Percentiles rank a stretch among this genome's conserved stretches.
Conservation (phyloP, 2,888 invertebrate species). For the Brachyptera putata region DNA sequence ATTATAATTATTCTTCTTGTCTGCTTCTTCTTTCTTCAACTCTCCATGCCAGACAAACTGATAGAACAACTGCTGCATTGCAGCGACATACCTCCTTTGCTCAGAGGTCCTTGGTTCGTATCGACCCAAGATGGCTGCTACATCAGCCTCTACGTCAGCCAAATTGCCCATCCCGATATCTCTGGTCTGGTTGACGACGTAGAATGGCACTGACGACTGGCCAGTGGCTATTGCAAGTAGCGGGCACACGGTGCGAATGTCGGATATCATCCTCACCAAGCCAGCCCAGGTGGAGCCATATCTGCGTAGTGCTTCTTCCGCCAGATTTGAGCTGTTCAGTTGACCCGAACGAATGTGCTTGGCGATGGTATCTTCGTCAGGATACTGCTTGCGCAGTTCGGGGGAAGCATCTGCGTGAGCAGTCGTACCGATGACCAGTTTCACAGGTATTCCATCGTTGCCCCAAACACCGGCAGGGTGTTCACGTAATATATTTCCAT, state of each 20-base stretch:
- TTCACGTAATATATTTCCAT: slow-evolving; percentile 63
- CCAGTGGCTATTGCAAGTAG: slow-evolving; percentile 61
- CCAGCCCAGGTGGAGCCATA: slow-evolving; percentile 65
- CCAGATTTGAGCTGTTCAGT: slow-evolving; percentile 59
- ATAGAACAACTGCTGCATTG: slow-evolving; percentile 79
- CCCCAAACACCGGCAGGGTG: slow-evolving; percentile 62
- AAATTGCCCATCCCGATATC: slow-evolving; percentile 42
- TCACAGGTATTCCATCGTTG: slow-evolving; percentile 45
- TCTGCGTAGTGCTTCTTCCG: slow-evolving; percentile 51
- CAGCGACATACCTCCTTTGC: slow-evolving; percentile 68
- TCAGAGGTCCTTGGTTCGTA: slow-evolving; percentile 68
- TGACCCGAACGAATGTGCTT: slow-evolving; percentile 54
- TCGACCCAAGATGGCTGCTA: slow-evolving; percentile 72
- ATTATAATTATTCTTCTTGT: slow-evolving; percentile 13
- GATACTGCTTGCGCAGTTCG: slow-evolving; percentile 53
- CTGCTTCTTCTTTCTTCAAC: slow-evolving; percentile 29
- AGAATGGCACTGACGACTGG: slow-evolving; percentile 61
- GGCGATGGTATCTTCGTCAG: slow-evolving; percentile 63
- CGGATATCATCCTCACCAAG: slow-evolving; percentile 68
- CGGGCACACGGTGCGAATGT: slow-evolving; percentile 76
- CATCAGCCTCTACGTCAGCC: slow-evolving; percentile 62
- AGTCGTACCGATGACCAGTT: slow-evolving; percentile 49
- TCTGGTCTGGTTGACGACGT: slow-evolving; percentile 66
- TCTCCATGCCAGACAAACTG: slow-evolving; percentile 48
- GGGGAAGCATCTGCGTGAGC: slow-evolving; percentile 65